Percentiles rank a stretch among this genome's conserved stretches.
phyloP scores from a whole-genome alignment of 2,113 vertebrate genomes.

The Bungarus multicinctus region DNA sequence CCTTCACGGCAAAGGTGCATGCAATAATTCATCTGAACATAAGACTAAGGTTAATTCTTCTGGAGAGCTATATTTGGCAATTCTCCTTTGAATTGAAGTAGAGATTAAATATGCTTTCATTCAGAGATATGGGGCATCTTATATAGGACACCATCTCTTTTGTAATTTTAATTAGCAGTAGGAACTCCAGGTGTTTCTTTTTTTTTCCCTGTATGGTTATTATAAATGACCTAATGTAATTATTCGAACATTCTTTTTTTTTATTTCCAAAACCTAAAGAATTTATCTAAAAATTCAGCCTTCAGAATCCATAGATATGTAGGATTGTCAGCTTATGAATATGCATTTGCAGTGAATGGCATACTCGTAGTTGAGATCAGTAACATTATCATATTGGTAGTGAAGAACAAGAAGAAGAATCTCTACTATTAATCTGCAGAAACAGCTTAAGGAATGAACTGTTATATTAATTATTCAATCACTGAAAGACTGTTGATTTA shows the following conservation, averaged over 20 bases:
- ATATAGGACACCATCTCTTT: background rate
- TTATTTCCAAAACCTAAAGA: background rate
- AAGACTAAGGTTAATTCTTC: background rate
- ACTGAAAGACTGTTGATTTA: background rate
- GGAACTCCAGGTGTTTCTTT: slow-evolving; percentile 4
- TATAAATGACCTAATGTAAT: background rate
- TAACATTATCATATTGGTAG: background rate
- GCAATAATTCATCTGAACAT: background rate
- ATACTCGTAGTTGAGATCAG: background rate
- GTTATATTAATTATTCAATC: background rate
- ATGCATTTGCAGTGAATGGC: background rate
- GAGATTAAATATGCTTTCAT: slow-evolving; percentile 20
- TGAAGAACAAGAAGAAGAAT: background rate
- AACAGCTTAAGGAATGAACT: background rate
- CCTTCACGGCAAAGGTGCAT: background rate
- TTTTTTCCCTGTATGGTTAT: background rate
- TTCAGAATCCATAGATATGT: background rate
- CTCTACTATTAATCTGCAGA: background rate
- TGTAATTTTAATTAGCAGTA: slow-evolving; percentile 12
- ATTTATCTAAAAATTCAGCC: background rate
- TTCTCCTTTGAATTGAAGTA: background rate
- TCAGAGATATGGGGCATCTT: slow-evolving; percentile 5
- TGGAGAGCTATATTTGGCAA: background rate
- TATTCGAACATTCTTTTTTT: background rate
- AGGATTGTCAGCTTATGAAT: background rate